A percentile compares a stretch with the other conserved stretches of the same genome.
phyloP scores from a whole-genome alignment of 2,797 vertebrate species.

The Pangasius mekongensis region DNA sequence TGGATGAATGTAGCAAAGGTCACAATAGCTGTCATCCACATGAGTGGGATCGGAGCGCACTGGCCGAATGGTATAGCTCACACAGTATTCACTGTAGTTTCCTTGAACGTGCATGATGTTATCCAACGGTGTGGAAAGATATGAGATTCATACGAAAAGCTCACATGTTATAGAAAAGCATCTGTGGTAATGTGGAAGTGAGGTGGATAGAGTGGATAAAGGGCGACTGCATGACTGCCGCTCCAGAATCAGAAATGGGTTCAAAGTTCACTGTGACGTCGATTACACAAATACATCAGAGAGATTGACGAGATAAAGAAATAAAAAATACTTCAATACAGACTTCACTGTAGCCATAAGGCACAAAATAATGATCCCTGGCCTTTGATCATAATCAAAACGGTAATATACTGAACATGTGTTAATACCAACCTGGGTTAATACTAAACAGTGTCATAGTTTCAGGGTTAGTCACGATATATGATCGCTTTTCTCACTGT shows the following conservation, averaged over 20 bases:
- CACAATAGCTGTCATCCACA: background rate
- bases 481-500: too few species aligned
- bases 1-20: background rate
- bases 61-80: slow-evolving; percentile 29
- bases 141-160: background rate
- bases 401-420: background rate
- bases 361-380: too few species aligned
- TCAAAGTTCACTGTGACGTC: slow-evolving; percentile 14
- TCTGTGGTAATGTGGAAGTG: background rate
- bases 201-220: background rate
- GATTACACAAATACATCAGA: background rate
- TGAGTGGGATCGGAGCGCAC: background rate
- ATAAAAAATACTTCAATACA: background rate
- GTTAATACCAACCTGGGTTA: background rate
- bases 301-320: background rate
- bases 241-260: background rate
- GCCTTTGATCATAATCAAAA: background rate
- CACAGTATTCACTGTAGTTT: background rate
- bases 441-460: background rate
- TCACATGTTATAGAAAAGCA: background rate
- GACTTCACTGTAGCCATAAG: too few species aligned
- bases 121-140: slow-evolving; percentile 12
- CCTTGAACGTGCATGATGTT: slow-evolving; percentile 19
- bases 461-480: background rate
- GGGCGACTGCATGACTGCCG: background rate